Conservation (phyloP, 1,140 invertebrate genomes). For the Probaryconus sp. region DNA sequence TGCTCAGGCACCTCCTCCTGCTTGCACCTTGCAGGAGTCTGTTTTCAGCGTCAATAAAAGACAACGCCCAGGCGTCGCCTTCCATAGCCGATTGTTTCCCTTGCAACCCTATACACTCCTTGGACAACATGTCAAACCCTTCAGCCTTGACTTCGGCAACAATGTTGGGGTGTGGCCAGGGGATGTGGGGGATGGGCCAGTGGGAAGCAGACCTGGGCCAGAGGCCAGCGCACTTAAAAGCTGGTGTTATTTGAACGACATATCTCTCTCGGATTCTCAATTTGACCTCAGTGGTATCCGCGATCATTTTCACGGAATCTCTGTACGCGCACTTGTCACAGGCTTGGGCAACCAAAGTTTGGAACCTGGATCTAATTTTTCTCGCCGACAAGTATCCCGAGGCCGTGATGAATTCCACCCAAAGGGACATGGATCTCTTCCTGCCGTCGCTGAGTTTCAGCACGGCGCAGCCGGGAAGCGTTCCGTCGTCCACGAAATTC, state of each 20-base stretch:
- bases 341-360: conserved; percentile 95
- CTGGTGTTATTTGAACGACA: conserved; percentile 94
- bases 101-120: conserved; percentile 91
- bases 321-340: conserved; percentile 95
- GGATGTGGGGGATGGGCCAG: conserved; percentile 93
- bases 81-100: conserved; percentile 98
- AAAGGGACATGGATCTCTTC: conserved; percentile 97
- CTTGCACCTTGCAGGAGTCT: conserved; percentile 94
- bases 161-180: conserved; percentile 95
- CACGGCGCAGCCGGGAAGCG: conserved; percentile 95
- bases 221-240: conserved; percentile 95
- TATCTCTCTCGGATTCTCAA: conserved; percentile 93
- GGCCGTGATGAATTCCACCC: conserved; percentile 99
- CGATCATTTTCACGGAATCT: conserved; percentile 95
- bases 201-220: conserved; percentile 96
- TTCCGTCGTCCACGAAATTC: conserved; percentile 98
- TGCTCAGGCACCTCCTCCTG: conserved; percentile 91
- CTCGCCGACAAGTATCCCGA: conserved; percentile 95
- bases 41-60: conserved; percentile 96
- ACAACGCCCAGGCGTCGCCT: conserved; percentile 98
- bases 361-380: conserved; percentile 96
- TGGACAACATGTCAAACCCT: conserved; percentile 96
- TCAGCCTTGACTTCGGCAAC: conserved; percentile 98
- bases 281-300: conserved; percentile 94
- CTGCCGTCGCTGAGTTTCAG: conserved; percentile 96